Evolutionary conservation across 1,140 invertebrate genomes (phyloP), one percentile per base, ranked within the genome.

Genomic region (Tetragnatha versicolor): DNA sequence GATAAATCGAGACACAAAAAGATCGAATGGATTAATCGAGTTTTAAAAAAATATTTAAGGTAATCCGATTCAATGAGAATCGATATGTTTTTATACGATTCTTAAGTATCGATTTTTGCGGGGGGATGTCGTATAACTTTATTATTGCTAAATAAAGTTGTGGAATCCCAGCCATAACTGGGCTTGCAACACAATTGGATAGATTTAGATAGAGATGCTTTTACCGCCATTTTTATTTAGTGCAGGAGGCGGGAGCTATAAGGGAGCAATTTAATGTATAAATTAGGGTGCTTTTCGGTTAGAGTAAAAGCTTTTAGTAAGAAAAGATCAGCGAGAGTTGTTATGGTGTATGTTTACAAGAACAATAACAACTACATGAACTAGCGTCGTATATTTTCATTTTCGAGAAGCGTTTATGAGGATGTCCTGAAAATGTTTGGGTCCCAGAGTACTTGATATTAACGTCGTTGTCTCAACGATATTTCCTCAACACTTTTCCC

Each of bases 231-330:
- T 22, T 51, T n/a, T n/a, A 51, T n/a, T 3, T n/a, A 27, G 20
- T 31, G 29, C 29, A 17, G n/a, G n/a, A n/a, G n/a, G n/a, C 17
- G 6, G 6, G 14, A 27, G 29, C 7, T 10, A 58, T 31, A 31
- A n/a, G 20, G 55, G 29, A n/a, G 20, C 35, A 58, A 31, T 58
- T 58, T n/a, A 33, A 58, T 58, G 55, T 58, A 33, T 58, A 58
- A 58, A 58, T 58, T 58, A 33, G 29, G 20, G n/a, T n/a, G n/a
- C n/a, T n/a, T n/a, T n/a, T 35, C 35, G 55, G 17, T n/a, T n/a
- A 27, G 31, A 33, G 35, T n/a, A 58, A 58, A n/a, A 20, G 55
- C 35, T 58, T 33, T 58, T 58, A 31, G 14, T 5, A 2, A 14
- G 33, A 22, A n/a, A 51, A 10, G 49, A 51, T 51, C 22, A n/a